Base-by-base conservation (phyloP, 1,140 invertebrate genomes). In the Aphidius ervi region DNA sequence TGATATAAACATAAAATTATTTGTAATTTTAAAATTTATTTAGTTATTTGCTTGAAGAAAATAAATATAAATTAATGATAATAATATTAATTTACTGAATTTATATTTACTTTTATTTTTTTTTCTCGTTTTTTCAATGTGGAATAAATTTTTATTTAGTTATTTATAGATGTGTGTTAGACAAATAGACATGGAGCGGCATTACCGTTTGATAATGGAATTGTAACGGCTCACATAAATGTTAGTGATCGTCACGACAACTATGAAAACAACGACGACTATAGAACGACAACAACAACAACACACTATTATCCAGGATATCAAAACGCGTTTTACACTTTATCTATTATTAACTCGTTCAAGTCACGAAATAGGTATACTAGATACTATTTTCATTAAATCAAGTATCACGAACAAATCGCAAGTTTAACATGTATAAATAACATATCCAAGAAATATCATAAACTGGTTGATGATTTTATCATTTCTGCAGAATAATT, bases 261-360 rank as follows among this genome's bases (percentile, higher is more conserved):
- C 5, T 9, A n/a, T 10, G 10, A 43, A 23, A 10, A 49, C 23
- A 31, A 31, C 23, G 4, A 31, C 23, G 23, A 31, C 23, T 31
- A 3, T 31, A 3, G 23, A 31, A 31, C 23, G 23, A 31, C 23
- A 31, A 16, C 16, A 16, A 16, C 16, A 16, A 31, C 23, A 31
- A 31, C 23, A 31, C 23, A 31, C 23, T 31, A 31, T 31, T 31
- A 31, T 31, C 23, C 23, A 54, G 16, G 5, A 40, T 52, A 54
- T 54, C 52, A 54, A 42, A 42, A 42, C 40, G 52, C 39, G 40
- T 54, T 54, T 54, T 54, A 54, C 37, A 54, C 45, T 57, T 62
- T 62, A 62, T 62, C 61, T 62, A 62, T 62, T 62, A 62, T 62
- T 62, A 62, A 62, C 61, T 54, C 61, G 61, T 62, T 48, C 41